A percentile compares a stretch with the other conserved stretches of the same genome.
phyloP scores from a whole-genome alignment of 2,888 invertebrate genomes.

The Noctuana brunneofusca region DNA sequence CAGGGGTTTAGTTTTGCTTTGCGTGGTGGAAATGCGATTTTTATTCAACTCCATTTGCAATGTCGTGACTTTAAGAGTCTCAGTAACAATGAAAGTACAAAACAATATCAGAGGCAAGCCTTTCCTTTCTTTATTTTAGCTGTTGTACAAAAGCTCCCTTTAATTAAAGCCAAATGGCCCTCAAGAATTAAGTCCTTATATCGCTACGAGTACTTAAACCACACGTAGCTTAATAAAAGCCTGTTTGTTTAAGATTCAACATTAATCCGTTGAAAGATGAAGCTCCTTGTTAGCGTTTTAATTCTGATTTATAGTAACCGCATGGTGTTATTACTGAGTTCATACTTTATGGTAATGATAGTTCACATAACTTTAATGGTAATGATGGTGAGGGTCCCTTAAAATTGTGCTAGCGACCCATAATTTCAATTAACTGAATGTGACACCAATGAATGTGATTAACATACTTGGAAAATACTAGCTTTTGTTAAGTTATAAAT shows the following conservation, averaged over 20 bases:
- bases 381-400: constrained; percentile 59
- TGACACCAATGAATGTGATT: constrained; percentile 46
- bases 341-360: constrained; percentile 56
- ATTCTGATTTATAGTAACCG: constrained; percentile 77
- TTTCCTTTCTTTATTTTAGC: constrained; percentile 26
- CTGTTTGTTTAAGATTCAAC: constrained; percentile 76
- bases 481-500: constrained; percentile 40
- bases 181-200: constrained; percentile 34
- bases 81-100: constrained; percentile 51
- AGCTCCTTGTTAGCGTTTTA: constrained; percentile 67
- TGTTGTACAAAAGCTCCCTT: constrained; percentile 37
- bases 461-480: constrained; percentile 36
- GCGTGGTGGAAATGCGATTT: constrained; percentile 59
- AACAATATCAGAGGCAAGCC: constrained; percentile 36
- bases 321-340: constrained; percentile 72
- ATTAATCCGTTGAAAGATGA: constrained; percentile 71
- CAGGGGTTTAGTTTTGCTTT: constrained; percentile 61
- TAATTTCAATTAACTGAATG: constrained; percentile 75
- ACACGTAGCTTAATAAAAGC: constrained; percentile 44
- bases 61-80: constrained; percentile 61
- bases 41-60: constrained; percentile 53
- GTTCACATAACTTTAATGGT: constrained; percentile 55
- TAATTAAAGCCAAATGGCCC: constrained; percentile 54
- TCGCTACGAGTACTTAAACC: constrained; percentile 20
- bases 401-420: constrained; percentile 61